Conservation (phyloP, 2,888 invertebrate genomes). For the Dysmachus trigonus region DNA sequence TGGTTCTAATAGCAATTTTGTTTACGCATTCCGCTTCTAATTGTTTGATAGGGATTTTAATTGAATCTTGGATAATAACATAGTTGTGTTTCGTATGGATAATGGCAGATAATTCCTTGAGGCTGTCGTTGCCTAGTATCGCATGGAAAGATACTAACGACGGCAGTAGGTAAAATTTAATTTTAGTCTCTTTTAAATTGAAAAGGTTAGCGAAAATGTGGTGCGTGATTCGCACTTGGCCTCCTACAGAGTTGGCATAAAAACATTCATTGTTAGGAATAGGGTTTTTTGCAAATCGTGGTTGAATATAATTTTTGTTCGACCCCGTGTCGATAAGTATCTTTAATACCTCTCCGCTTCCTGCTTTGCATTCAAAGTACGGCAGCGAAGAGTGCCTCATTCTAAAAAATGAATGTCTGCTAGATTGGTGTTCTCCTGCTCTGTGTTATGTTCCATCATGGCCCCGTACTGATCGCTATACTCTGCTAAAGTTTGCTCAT, state of each 20-base stretch:
- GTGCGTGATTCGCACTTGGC: not conserved
- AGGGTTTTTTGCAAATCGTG: not conserved
- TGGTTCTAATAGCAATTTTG: not conserved
- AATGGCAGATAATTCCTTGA: too few relatives aligned
- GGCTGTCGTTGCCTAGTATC: too few relatives aligned
- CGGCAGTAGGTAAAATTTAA: not conserved
- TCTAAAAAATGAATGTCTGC: not conserved
- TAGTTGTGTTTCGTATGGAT: not conserved
- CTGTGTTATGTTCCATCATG: too few relatives aligned
- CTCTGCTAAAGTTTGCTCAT: too few relatives aligned
- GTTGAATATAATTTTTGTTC: not conserved
- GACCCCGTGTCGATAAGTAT: not conserved
- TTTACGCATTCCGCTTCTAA: not conserved
- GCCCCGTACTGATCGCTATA: too few relatives aligned
- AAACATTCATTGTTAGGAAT: not conserved
- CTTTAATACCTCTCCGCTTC: not conserved
- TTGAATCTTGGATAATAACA: not conserved
- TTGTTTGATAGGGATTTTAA: not conserved
- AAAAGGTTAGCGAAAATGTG: not conserved
- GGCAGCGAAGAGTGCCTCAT: not conserved
- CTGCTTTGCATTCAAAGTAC: not conserved
- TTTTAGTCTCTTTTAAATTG: not conserved
- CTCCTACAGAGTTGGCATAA: not conserved
- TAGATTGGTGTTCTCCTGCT: too few relatives aligned
- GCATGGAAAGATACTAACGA: too few relatives aligned